Evolutionary conservation across 2,888 invertebrate genomes (phyloP).

Genomic region (Ochlodes sylvanus): DNA sequence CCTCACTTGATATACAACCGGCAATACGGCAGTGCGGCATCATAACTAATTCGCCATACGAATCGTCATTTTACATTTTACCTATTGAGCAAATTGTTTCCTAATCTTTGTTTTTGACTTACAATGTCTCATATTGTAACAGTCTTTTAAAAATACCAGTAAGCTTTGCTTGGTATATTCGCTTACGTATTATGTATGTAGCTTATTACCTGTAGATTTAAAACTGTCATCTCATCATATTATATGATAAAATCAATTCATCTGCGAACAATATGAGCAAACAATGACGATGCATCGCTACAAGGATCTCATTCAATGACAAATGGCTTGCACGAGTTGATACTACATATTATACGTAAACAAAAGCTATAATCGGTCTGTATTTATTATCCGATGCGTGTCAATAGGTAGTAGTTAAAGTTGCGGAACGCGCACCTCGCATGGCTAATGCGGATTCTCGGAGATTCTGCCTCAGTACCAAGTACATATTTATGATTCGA

Average conservation of each 20-base stretch:
- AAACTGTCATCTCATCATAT: not conserved
- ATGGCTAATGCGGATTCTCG: slow-evolving; percentile 59
- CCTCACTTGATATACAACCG: no score
- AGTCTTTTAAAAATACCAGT: no score
- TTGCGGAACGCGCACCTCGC: slow-evolving; percentile 38
- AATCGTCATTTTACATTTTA: no score
- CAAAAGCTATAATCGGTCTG: slow-evolving; percentile 15
- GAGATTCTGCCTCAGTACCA: slow-evolving; percentile 72
- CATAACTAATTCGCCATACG: no score
- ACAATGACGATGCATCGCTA: slow-evolving; percentile 13
- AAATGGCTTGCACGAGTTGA: slow-evolving; percentile 41
- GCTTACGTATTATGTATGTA: no score
- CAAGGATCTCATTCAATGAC: slow-evolving; percentile 46
- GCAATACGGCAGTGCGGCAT: no score
- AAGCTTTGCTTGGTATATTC: no score
- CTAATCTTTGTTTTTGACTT: no score
- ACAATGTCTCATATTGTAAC: no score
- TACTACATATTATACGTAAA: slow-evolving; percentile 48
- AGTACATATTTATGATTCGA: slow-evolving; percentile 59
- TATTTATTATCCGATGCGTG: slow-evolving; percentile 50
- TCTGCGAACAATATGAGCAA: slow-evolving; percentile 14
- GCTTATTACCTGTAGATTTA: no score
- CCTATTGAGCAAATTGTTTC: no score
- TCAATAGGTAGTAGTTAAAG: slow-evolving; percentile 45
- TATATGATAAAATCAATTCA: slow-evolving; percentile 9